Evolutionary conservation across 1,140 invertebrate species (phyloP), one percentile per base, ranked within the genome.

Genomic region (Drosophila sucinea): DNA sequence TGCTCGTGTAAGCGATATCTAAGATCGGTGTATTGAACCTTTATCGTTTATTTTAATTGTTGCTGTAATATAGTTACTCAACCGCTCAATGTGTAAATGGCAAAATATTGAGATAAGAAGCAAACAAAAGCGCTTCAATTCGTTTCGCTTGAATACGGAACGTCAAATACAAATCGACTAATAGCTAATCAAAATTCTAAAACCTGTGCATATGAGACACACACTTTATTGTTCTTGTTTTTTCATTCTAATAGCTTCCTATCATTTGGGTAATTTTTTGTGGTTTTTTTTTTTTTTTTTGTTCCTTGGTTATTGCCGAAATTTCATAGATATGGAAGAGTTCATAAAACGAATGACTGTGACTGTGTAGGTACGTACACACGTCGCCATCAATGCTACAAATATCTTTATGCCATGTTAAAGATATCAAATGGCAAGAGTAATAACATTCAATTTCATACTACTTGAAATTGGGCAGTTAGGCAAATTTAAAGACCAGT

Each of bases 341-440:
- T 51, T 51, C 23, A 51, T 51, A 51, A 51, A 51, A 51, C 2
- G 7, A 47, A 44, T 47, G 17, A 47, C 6, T 47, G 44, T 51
- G 27, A 4, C n/a, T 44, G n/a, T 51, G 6, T 17, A 17, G 17
- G 17, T 17, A 17, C 10, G 44, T 27, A 27, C 44, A 27, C 44
- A 51, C 35, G 35, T 38, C 35, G 35, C 10, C 10, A 38, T 11
- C 35, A 38, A 38, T 51, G 44, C 44, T 23, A 51, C 44, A 51
- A 51, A 51, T 51, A 51, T 51, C 44, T 51, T 51, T 51, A 51
- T 51, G 7, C 44, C 44, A 51, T 51, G 44, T 51, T 51, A 51
- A 51, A 51, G 44, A 51, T 51, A 51, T 51, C 44, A 51, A 47
- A 41, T 41, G 40, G 40, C 40, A 41, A n/a, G 1, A 51, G 44